Conservation (phyloP, 2,113 vertebrate genomes). For the Scomber japonicus region DNA sequence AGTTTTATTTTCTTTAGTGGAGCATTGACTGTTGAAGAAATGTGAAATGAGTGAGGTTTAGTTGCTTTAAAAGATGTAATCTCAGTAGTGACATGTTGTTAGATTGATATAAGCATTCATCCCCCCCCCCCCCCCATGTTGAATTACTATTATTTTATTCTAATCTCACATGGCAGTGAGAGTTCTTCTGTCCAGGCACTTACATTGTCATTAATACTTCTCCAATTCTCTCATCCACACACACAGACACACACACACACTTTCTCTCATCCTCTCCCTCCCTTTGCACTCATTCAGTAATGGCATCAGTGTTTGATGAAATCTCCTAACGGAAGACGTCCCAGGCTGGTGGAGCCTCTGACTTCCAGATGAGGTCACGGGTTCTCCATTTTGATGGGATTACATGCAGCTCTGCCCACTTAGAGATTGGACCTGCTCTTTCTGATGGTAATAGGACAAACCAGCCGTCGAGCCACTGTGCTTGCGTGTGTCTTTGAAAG, state of each 20-base stretch:
- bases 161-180: not conserved
- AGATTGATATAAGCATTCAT: too few relatives aligned
- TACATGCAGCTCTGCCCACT: constrained; percentile 80
- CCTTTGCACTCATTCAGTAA: constrained; percentile 68
- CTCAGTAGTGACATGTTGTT: not conserved
- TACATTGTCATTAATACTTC: constrained; percentile 15
- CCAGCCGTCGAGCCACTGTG: constrained; percentile 42
- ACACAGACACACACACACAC: not conserved
- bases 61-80: not conserved
- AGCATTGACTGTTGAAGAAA: not conserved
- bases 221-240: not conserved
- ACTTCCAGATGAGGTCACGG: constrained; percentile 81
- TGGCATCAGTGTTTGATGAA: constrained; percentile 81
- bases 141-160: not conserved
- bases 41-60: not conserved
- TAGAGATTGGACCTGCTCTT: constrained; percentile 81
- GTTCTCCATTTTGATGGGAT: constrained; percentile 83
- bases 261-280: constrained; percentile 30
- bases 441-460: constrained; percentile 75
- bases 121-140: too few relatives aligned
- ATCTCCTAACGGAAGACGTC: constrained; percentile 80
- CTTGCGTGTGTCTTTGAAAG: constrained; percentile 60
- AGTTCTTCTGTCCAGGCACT: not conserved
- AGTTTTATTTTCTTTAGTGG: not conserved
- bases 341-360: constrained; percentile 59